Base-by-base conservation (phyloP, 2,113 vertebrate genomes). In the Ondatra zibethicus region DNA sequence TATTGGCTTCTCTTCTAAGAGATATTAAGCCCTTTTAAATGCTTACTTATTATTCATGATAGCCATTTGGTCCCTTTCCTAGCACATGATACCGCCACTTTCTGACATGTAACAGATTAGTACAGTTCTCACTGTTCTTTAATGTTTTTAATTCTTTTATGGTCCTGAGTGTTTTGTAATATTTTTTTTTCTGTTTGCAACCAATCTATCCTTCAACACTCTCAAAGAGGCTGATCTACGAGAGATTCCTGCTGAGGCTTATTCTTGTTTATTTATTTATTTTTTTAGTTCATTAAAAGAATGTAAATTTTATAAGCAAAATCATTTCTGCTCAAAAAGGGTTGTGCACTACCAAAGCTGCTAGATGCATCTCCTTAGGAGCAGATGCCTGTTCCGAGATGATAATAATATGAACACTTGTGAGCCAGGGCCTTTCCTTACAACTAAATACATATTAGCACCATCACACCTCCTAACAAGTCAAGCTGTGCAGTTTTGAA, bases 141-240 rank as follows among this genome's bases (percentile, higher is more conserved):
- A 70, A 47, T 76, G 68, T 50, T 61, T 82, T 89, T 90, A 68
- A 94, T 84, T 93, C 42, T 47, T 88, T 70, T 82, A 50, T 47
- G 78, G 11, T 84, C 63, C 81, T 50, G 4, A 47, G 50, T 11
- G 77, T 76, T 17, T 92, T 72, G 3, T 61, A 58, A 50, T 39
- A 14, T 36, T n/a, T 47, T 39, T 33, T 58, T 9, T 68, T 33
- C 47, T 78, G 76, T 91, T 96, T 95, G 88, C 87, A 73, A 81
- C 29, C 3, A 55, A 16, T 19, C 21, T 84, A 19, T 42, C 66
- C 23, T 61, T 77, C 42, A 33, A 88, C 47, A 90, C 77, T 76
- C 47, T 92, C 65, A 16, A 96, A 92, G 33, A 85, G 87, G 33
- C 25, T 61, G 7, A 72, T 73, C 47, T 36, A 70, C 29, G 33